Evolutionary conservation across 2,888 invertebrate genomes (phyloP), one percentile per base, ranked within the genome.

Genomic region (Caenorhabditis afra): DNA sequence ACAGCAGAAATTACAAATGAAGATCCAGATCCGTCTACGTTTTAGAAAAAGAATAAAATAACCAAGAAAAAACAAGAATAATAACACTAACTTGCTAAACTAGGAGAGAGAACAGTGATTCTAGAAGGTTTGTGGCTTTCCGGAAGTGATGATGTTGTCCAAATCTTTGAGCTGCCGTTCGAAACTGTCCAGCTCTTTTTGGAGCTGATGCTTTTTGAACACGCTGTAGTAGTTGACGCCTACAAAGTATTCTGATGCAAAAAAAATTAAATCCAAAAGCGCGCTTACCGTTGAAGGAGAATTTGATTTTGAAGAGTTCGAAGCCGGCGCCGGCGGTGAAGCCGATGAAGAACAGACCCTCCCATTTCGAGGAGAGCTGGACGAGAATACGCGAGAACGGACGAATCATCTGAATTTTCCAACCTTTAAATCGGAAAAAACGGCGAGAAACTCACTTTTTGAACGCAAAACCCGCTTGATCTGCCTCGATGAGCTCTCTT

Each of bases 401-500:
- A 4, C 80, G 80, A 53, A 47, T 75, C 80, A 80, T 80, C 71
- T 80, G 50, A 35, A 66, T 49, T 20, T 41, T 41, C 41, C 29
- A 29, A 29, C 7, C 7, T 7, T 29, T 29, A n/a, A n/a, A n/a
- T n/a, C n/a, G n/a, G n/a, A 8, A 50, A 16, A 37, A 47, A 14
- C 44, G 45, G 16, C 16, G 14, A 57, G 35, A 50, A 35, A 16
- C 20, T 37, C 16, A 81, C 75, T 75, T 82, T 62, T 83, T 85
- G 49, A 88, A 57, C 22, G 81, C 78, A 58, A 88, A 88, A 39
- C 88, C 88, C 39, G 88, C 88, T 58, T 81, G 82, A 57, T 89
- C 88, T 18, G 88, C 89, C 64, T 89, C 89, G 62, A 89, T 88
- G 11, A 89, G 80, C 64, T 89, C 88, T 47, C 86, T 66, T 61